Base-by-base conservation (phyloP, 2,888 invertebrate genomes). In the Lithophane ornitopus region DNA sequence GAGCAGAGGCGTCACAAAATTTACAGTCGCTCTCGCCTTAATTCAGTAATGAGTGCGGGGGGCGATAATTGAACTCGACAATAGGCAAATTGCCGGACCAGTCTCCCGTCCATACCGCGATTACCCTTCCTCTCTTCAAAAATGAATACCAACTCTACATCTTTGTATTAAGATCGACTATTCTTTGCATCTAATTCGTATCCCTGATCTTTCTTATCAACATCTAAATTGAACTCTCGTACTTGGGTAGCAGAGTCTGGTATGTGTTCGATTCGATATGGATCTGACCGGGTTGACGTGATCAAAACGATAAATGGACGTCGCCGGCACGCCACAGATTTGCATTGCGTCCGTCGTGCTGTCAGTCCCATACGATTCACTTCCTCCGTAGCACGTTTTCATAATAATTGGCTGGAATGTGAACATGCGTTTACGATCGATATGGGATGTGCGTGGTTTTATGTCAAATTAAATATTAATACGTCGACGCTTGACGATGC, bases 41-140 rank as follows among this genome's bases (percentile, higher is more conserved):
- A 96, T 95, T 93, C 96, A 93, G 95, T 95, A 96, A 96, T 95
- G 93, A 95, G 95, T 93, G 95, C 95, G 94, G 96, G 95, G 96
- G 96, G 96, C 95, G 95, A 96, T 96, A 96, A 96, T 96, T 96
- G 95, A 93, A 93, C 93, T 92, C 95, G 90, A 93, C 95, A 96
- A 96, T 96, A 95, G 95, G 96, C 95, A 96, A 96, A 96, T 96
- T 96, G 96, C 93, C 92, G 92, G 91, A 90, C 92, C 89, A 89
- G 93, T 91, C 93, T 93, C 91, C 91, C 89, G 91, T 90, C 90
- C 89, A 90, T 89, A 90, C 90, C 91, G 89, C 91, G 87, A 90
- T 89, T 89, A 88, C 89, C 85, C 76, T 82, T 83, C 76, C 52
- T 69, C 62, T 76, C 62, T 63, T 70, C 62, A 77, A 80, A 85